Base-by-base conservation (phyloP, 2,888 invertebrate species). In the Brenthis ino region DNA sequence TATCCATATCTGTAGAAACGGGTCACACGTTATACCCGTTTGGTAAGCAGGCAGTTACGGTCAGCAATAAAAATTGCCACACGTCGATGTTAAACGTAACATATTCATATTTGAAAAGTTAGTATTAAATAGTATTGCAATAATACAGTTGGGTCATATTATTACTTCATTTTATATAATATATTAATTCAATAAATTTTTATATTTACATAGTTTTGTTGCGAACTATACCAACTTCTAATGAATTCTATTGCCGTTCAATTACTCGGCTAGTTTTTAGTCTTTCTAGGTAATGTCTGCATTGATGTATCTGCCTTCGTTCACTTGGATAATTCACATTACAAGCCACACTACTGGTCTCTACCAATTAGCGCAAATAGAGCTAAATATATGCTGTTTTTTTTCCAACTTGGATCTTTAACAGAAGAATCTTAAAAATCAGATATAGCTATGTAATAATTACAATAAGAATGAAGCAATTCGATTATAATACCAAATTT, bases 1-100 rank as follows among this genome's bases (percentile, higher is more conserved):
- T 86, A 87, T 88, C 89, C 88, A 89, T 88, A 88, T 82, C 85
- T 79, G 88, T 80, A 81, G 79, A 88, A 88, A 88, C 83, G 76
- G 89, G 90, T 85, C 90, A 87, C 76, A 80, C 81, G 67, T 66
- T 63, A 64, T 80, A 77, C 80, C 74, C 77, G 74, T 78, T 81
- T 81, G 84, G 79, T 67, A 56, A 70, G 69, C 77, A 73, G 63
- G 60, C 75, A 74, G 75, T 75, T 78, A 68, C 61, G 67, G 68
- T 61, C 65, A 51, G 68, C 72, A 64, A 70, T 70, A 70, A 67
- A 70, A 72, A 70, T 72, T 61, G 50, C 57, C 47, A 37, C 57
- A 61, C 60, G 33, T 61, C 64, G 20, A 11, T 53, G 14, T 20
- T 33, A 54, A 63, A 53, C 37, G 37, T 63, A 63, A 51, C 14